Evolutionary conservation across 2,888 invertebrate species (phyloP).

Genomic region (Tetragnatha montana): DNA sequence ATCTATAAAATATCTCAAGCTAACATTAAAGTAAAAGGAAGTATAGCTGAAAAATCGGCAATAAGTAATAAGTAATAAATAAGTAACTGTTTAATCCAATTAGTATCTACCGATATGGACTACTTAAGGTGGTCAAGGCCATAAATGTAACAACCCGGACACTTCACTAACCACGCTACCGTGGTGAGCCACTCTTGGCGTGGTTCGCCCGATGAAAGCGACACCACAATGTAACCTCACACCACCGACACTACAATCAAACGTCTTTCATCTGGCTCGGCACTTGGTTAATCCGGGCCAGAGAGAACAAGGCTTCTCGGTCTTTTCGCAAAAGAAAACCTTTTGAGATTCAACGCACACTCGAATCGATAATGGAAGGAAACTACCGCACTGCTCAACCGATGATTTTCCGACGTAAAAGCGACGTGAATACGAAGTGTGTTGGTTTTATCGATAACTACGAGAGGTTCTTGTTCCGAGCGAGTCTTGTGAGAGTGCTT

Average conservation of each 20-base stretch:
- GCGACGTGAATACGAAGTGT: slow-evolving; percentile 33
- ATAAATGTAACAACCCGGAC: no score
- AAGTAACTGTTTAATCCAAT: no score
- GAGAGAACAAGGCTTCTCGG: background rate
- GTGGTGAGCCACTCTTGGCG: no score
- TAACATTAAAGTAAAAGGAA: no score
- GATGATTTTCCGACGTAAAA: slow-evolving; percentile 17
- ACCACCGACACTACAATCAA: background rate
- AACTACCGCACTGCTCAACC: slow-evolving; percentile 28
- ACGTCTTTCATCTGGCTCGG: background rate
- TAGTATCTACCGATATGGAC: no score
- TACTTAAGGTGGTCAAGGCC: no score
- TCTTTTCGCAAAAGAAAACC: background rate
- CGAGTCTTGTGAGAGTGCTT: background rate
- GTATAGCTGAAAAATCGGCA: no score
- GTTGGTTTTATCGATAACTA: slow-evolving; percentile 22
- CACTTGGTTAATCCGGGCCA: slow-evolving; percentile 2
- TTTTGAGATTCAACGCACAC: slow-evolving; percentile 46
- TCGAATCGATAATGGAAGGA: slow-evolving; percentile 18
- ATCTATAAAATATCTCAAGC: no score
- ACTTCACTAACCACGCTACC: no score
- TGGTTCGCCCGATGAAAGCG: no score
- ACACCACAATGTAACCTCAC: no score
- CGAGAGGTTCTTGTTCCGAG: slow-evolving; percentile 7
- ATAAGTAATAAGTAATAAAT: no score